Conservation (phyloP, 2,113 vertebrate species). For the Cynopterus brachyotis region DNA sequence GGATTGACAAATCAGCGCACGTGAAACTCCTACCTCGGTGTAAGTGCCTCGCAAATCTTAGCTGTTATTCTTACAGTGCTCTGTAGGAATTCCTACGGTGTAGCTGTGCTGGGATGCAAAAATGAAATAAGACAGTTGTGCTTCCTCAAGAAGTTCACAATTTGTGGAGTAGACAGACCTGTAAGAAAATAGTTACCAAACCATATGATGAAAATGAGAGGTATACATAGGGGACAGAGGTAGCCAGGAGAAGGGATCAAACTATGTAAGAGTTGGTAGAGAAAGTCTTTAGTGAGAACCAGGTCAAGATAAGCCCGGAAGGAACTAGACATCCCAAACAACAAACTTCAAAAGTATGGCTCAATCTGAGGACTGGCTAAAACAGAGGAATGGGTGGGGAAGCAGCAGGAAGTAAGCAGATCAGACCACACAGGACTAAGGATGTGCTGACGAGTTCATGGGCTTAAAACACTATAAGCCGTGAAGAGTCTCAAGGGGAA, state of each 20-base stretch:
- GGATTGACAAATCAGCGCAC: neutral
- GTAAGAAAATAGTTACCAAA: neutral
- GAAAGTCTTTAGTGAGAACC: neutral
- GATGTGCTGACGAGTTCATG: neutral
- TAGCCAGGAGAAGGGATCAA: neutral
- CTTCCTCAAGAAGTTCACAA: neutral
- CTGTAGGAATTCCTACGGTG: neutral
- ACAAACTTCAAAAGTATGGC: neutral
- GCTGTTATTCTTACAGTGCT: neutral
- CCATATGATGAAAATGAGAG: neutral
- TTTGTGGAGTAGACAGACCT: neutral
- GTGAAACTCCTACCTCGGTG: neutral
- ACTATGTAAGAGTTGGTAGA: neutral
- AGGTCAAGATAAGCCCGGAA: neutral
- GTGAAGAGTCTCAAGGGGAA: neutral
- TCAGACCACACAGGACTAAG: neutral
- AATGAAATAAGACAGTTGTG: neutral
- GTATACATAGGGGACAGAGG: neutral
- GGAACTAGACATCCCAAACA: neutral
- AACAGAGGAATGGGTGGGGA: neutral
- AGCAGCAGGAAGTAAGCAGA: neutral
- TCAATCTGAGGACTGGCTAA: neutral
- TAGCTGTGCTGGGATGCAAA: neutral
- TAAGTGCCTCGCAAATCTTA: neutral
- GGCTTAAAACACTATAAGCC: neutral